Evolutionary conservation across 2,888 invertebrate genomes (phyloP), one percentile per base, ranked within the genome.

Genomic region (Pelosia muscerda): DNA sequence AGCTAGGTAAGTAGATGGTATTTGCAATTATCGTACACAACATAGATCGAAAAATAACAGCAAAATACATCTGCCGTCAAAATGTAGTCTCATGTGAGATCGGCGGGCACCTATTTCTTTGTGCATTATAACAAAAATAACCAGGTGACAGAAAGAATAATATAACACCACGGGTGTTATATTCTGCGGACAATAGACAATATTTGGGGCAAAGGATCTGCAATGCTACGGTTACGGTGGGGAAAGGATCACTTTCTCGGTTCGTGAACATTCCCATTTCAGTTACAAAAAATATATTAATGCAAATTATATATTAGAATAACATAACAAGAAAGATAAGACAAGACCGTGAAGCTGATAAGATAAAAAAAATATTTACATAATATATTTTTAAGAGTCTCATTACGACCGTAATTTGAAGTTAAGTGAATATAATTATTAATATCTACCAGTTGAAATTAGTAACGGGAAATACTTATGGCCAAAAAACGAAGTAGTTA

Each of bases 351-450:
- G 42, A 42, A 42, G 6, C 6, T 19, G 65, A 63, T 71, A 72
- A 72, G 59, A 58, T 69, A 54, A 62, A 68, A 66, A 65, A 38
- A 34, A 59, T 74, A 72, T 19, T 42, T 57, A 28, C 55, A 60
- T 23, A n/a, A 11, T 1, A 22, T 34, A 22, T 11, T 42, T 42
- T 42, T 42, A 6, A 19, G 1, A 19, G 19, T 42, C 42, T 42
- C 19, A 42, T 42, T 42, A 42, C 42, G 42, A 42, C 19, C 6
- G 15, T 19, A 42, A 42, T 19, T 42, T 19, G 19, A 6, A 19
- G 8, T 15, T 42, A 42, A 38, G 15, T 38, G 15, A 15, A 42
- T 28, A 28, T 42, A 42, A 42, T 42, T 42, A 42, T 42, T 8
- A 2, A 42, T 42, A 42, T 42, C 19, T 42, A 19, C 42, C 19